Evolutionary conservation across 2,797 vertebrate species (phyloP), one percentile per base, ranked within the genome.

Genomic region (Hippopotamyrus pictus): DNA sequence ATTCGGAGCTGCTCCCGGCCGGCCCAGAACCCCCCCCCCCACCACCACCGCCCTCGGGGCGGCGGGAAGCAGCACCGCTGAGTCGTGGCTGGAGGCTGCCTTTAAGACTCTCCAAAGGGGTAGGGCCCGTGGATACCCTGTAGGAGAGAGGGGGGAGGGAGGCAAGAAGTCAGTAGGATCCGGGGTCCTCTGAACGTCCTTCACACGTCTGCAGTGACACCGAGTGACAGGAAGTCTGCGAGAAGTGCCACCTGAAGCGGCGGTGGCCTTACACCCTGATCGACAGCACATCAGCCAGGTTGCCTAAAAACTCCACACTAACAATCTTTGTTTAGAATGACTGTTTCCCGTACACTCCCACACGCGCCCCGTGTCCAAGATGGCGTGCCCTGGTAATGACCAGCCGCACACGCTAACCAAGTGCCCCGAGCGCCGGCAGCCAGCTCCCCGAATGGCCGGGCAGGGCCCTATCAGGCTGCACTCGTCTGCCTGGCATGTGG

Each of bases 121-220:
- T 96, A 96, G 94, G 96, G 96, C 94, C 96, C 96, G 89, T 96
- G 96, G 95, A 96, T 96, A 95, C 96, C 96, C 96, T 96, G 94
- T 90, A 96, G 96, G 91, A 93, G 25, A 86, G 54, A 57, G 48
- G n/a, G 11, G 14, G 33, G 62, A 46, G 50, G 41, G 4, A 22
- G 37, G 9, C 5, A 46, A 12, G 17, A 44, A 37, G 54, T 41
- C 14, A 57, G 29, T 2, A 82, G 37, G 29, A 8, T 37, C 17
- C 17, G 6, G 65, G 65, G 65, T 82, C 76, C 17, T 41, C 37
- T 82, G 44, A 48, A 37, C 0, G 29, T 14, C 65, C 25, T 73
- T 37, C 65, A 6, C 11, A 37, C 29, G 4, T 73, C 65, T 33
- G 1, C 29, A 14, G 59, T 3, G 59, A 25, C 5, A 33, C 25